Percentiles rank a stretch among this genome's conserved stretches.
phyloP scores from a whole-genome alignment of 1,140 invertebrate genomes.

The Aphaenogaster ashmeadi region DNA sequence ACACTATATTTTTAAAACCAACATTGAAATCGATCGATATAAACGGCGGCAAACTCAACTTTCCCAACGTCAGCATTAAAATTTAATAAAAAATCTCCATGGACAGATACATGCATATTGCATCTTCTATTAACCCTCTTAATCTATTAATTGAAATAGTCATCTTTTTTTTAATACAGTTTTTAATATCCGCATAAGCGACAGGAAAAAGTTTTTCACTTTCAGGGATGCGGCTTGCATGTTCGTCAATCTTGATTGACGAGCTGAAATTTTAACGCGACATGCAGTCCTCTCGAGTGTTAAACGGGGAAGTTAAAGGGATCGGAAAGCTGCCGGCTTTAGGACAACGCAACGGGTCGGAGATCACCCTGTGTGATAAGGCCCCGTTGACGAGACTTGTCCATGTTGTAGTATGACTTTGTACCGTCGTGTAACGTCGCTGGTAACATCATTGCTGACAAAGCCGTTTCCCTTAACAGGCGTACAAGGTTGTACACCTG shows the following conservation, averaged over 20 bases:
- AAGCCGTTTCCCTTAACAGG: conserved; percentile 68
- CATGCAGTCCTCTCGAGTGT: neutral
- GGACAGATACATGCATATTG: neutral
- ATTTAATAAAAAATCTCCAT: neutral
- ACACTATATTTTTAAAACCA: neutral
- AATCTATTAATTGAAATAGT: neutral
- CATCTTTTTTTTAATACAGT: neutral
- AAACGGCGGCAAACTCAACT: neutral
- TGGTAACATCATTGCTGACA: conserved; percentile 57
- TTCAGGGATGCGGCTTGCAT: too few species aligned
- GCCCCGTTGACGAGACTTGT: conserved; percentile 41
- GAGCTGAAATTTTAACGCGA: neutral
- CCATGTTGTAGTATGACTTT: conserved; percentile 37
- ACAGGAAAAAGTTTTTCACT: neutral
- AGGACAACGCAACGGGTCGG: neutral
- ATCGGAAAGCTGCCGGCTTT: conserved; percentile 25
- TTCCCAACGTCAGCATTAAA: neutral
- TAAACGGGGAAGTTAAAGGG: conserved; percentile 20
- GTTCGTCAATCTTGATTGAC: neutral
- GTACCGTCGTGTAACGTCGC: conserved; percentile 40
- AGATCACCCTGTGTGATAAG: conserved; percentile 30
- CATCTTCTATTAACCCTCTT: neutral
- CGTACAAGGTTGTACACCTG: conserved; percentile 43
- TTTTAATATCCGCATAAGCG: neutral
- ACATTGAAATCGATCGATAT: neutral